Evolutionary conservation across 2,888 invertebrate genomes (phyloP), one percentile per base, ranked within the genome.

Genomic region (Euphydryas editha): DNA sequence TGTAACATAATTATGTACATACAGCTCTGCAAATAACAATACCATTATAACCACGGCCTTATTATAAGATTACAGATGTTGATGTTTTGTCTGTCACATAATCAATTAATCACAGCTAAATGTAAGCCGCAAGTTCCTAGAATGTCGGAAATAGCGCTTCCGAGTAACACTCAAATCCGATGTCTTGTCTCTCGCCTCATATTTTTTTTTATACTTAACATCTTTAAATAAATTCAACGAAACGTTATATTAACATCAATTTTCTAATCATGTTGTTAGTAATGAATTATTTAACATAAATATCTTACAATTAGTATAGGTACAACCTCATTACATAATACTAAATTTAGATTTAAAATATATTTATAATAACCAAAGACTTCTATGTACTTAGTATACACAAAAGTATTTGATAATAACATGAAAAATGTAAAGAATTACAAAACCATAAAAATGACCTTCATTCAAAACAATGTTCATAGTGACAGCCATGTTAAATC

Each of bases 121-220:
- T 62, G 67, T 71, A 66, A 72, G 70, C 69, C 68, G 72, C 67
- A 76, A 85, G 78, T 89, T 90, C 89, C 72, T 75, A 82, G 89
- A 88, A 89, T 82, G 83, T 87, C 88, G 87, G 87, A 89, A 88
- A 89, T 90, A 90, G 86, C 86, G 81, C 81, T 90, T 90, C 89
- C 87, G 85, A 88, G 90, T 88, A 89, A 85, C 84, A 85, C 83
- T 85, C 84, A 82, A 83, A 84, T 88, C 82, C 80, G 81, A 87
- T 88, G 85, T 86, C 82, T 86, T 84, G 85, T 84, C 86, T 81
- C 81, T 77, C 75, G 78, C 76, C 74, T 74, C 69, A 73, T 76
- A 79, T 83, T 83, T 84, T 84, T 85, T 82, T 83, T 81, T 82
- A 79, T 73, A 71, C 69, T 70, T 75, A 59, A 67, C 57, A 44